These are phyloP conservation scores for Nothobranchius furzeri DNA, from an alignment of 2,113 vertebrate species.

Conservation along the genomic window DNA sequence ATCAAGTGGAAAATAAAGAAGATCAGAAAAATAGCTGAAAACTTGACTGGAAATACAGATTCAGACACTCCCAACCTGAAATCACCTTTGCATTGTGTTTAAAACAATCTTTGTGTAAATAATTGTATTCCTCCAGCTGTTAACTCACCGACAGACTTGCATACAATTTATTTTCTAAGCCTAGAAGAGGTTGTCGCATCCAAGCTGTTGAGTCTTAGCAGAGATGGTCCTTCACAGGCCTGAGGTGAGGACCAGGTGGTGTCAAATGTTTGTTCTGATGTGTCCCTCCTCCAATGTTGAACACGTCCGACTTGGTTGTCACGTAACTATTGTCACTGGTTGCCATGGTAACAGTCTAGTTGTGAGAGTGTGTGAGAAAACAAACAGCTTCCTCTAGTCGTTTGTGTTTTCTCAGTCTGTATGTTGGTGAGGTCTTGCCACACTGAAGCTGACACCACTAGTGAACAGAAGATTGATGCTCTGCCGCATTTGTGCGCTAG, in stretches of 20 bases:
- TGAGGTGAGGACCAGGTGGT: conserved; percentile 25
- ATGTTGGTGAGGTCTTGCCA: conserved; percentile 2
- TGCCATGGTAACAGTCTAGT: conserved; percentile 54
- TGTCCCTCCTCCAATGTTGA: neutral
- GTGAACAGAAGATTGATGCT: neutral
- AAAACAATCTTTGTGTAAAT: too few species aligned
- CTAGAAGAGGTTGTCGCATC: too few species aligned
- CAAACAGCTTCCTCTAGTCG: conserved; percentile 10
- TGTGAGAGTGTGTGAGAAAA: conserved; percentile 30
- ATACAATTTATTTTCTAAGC: too few species aligned
- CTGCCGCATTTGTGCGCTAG: neutral
- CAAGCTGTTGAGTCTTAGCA: too few species aligned
- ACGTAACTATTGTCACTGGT: conserved; percentile 19
- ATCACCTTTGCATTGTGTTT: too few species aligned
- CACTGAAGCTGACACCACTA: neutral
- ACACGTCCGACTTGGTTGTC: conserved; percentile 14
- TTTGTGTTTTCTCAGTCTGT: conserved; percentile 13
- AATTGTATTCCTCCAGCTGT: too few species aligned
- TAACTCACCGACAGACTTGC: too few species aligned
- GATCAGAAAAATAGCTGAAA: too few species aligned
- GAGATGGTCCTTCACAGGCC: neutral
- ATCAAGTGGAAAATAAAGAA: too few species aligned
- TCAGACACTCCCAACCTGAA: too few species aligned
- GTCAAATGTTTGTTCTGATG: neutral
- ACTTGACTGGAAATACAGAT: too few species aligned